Percentiles rank a stretch among this genome's conserved stretches.
These are phyloP conservation scores for Micropoecilia bifurca DNA, from an alignment of 2,797 vertebrate genomes.

Conservation along the genomic window DNA sequence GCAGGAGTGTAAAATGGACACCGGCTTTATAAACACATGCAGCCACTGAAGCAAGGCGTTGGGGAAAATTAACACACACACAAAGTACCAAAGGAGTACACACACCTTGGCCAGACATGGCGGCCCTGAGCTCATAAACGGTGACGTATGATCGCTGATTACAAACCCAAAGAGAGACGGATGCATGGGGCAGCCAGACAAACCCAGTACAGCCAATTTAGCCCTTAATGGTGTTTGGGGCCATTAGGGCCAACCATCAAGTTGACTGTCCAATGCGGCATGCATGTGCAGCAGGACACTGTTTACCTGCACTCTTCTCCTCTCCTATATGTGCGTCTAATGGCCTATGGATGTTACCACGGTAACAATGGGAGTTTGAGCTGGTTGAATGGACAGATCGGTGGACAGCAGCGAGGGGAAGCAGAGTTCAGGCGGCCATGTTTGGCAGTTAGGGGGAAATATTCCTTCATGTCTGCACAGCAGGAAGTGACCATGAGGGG, in stretches of 20 bases:
- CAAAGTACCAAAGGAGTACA: slow-evolving; percentile 43
- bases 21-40: slow-evolving; percentile 30
- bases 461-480: slow-evolving; percentile 58
- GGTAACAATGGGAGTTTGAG: slow-evolving; percentile 73
- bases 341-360: slow-evolving; percentile 83
- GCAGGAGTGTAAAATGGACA: slow-evolving; percentile 61
- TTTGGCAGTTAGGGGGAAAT: slow-evolving; percentile 37
- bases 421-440: slow-evolving; percentile 61
- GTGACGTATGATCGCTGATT: slow-evolving; percentile 58
- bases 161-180: slow-evolving; percentile 63
- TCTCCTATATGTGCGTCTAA: slow-evolving; percentile 76
- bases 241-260: slow-evolving; percentile 69
- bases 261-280: slow-evolving; percentile 60
- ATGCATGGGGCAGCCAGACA: slow-evolving; percentile 67
- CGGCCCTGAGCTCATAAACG: slow-evolving; percentile 37
- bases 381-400: slow-evolving; percentile 42
- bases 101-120: slow-evolving; percentile 33
- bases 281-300: slow-evolving; percentile 49
- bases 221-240: slow-evolving; percentile 75
- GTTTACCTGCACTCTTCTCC: slow-evolving; percentile 77
- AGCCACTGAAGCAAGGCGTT: slow-evolving; percentile 41
- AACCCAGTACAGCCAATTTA: slow-evolving; percentile 79
- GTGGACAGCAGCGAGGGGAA: slow-evolving; percentile 47
- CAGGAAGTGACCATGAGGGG: slow-evolving; percentile 44
- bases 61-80: slow-evolving; percentile 43